These are phyloP conservation scores for Synanthedon formicaeformis DNA, from an alignment of 2,888 invertebrate genomes.

Conservation along the genomic window DNA sequence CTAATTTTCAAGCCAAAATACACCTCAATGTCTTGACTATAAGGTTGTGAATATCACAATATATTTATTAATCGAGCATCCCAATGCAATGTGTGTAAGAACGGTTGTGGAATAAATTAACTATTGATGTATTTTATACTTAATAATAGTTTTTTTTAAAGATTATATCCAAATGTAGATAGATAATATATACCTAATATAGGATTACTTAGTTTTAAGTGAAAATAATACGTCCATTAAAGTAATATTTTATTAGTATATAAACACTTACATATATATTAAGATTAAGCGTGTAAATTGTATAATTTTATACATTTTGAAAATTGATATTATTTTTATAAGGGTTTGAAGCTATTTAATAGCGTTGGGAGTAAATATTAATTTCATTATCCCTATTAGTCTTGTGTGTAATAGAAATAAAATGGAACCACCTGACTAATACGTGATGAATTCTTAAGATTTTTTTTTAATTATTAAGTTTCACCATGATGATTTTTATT, in stretches of 20 bases:
- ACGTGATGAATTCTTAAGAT: background rate
- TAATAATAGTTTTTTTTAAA: conserved; percentile 2
- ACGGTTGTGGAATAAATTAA: background rate
- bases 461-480: too few relatives aligned
- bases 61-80: background rate
- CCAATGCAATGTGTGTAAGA: background rate
- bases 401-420: background rate
- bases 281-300: background rate
- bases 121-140: background rate
- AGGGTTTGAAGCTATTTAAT: conserved; percentile 51
- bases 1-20: background rate
- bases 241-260: conserved; percentile 25
- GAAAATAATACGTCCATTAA: conserved; percentile 37
- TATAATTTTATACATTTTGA: conserved; percentile 12
- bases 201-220: conserved; percentile 12
- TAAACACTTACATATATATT: conserved; percentile 16
- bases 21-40: background rate
- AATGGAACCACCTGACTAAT: too few relatives aligned
- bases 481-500: too few relatives aligned
- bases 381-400: background rate
- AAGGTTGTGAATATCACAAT: background rate
- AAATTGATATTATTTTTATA: conserved; percentile 3
- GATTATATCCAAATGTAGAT: conserved; percentile 57
- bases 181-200: conserved; percentile 15
- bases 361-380: conserved; percentile 13